phyloP scores from a whole-genome alignment of 2,797 vertebrate genomes.

The Pampus argenteus region DNA sequence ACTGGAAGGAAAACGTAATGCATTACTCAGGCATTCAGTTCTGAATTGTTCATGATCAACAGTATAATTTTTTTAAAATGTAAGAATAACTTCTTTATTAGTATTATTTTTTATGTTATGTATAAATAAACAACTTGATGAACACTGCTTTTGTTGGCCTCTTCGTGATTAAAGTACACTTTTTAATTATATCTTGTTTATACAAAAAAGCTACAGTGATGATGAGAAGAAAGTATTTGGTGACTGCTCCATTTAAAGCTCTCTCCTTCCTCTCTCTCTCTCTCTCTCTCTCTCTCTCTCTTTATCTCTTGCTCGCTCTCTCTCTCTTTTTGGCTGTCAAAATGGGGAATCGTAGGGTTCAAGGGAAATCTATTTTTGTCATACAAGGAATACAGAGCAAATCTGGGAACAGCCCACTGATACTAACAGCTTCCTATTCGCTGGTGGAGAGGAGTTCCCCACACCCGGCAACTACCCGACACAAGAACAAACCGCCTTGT shows the following conservation, averaged over 20 bases:
- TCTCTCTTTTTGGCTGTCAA: background rate
- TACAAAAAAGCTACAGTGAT: background rate
- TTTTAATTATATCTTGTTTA: background rate
- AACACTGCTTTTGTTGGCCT: background rate
- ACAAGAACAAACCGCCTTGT: conserved; percentile 56
- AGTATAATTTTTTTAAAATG: conserved; percentile 16
- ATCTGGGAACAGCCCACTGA: conserved; percentile 19
- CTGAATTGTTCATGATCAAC: conserved; percentile 25
- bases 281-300: background rate
- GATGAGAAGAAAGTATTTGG: conserved; percentile 3
- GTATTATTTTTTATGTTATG: conserved; percentile 28
- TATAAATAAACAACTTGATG: conserved; percentile 33
- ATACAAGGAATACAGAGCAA: background rate
- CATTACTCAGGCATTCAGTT: conserved; percentile 14
- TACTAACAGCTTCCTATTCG: conserved; percentile 53
- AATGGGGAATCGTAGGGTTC: background rate
- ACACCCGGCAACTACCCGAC: conserved; percentile 21
- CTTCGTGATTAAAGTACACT: background rate
- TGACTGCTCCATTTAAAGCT: background rate
- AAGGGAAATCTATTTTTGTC: conserved; percentile 35
- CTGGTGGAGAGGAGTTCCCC: conserved; percentile 37
- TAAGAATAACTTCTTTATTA: conserved; percentile 13
- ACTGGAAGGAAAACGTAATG: conserved; percentile 8
- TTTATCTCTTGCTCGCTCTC: background rate
- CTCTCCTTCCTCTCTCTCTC: background rate